phyloP scores from a whole-genome alignment of 1,140 invertebrate species.

The Pseudomyrmex cubaensis region DNA sequence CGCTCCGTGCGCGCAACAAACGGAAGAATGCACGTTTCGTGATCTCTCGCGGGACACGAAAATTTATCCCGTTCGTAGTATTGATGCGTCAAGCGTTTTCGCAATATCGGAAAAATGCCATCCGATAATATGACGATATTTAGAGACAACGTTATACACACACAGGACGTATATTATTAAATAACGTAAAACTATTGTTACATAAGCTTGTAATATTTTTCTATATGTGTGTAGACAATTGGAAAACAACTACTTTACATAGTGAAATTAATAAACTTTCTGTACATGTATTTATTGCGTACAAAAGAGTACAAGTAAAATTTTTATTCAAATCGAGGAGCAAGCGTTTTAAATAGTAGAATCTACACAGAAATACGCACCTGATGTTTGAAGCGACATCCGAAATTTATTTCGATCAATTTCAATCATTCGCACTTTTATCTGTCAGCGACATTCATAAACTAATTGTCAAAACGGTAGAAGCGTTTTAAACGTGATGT shows the following conservation, averaged over 20 bases:
- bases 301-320: no score
- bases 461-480: conserved; percentile 43
- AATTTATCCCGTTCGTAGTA: conserved; percentile 13
- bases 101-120: background rate
- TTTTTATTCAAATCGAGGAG: no score
- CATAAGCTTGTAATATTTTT: no score
- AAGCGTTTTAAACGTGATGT: conserved; percentile 41
- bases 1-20: background rate
- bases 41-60: background rate
- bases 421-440: conserved; percentile 36
- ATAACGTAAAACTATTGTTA: background rate
- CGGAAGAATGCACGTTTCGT: conserved; percentile 19
- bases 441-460: conserved; percentile 43
- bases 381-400: conserved; percentile 11
- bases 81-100: background rate
- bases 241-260: no score
- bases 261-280: no score
- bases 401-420: conserved; percentile 33
- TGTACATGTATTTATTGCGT: no score
- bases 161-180: background rate
- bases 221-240: no score
- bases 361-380: background rate
- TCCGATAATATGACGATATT: background rate
- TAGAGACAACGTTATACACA: background rate
- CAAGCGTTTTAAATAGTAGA: background rate